Evolutionary conservation across 1,140 invertebrate genomes (phyloP), one percentile per base, ranked within the genome.

Genomic region (Papilio glaucus): DNA sequence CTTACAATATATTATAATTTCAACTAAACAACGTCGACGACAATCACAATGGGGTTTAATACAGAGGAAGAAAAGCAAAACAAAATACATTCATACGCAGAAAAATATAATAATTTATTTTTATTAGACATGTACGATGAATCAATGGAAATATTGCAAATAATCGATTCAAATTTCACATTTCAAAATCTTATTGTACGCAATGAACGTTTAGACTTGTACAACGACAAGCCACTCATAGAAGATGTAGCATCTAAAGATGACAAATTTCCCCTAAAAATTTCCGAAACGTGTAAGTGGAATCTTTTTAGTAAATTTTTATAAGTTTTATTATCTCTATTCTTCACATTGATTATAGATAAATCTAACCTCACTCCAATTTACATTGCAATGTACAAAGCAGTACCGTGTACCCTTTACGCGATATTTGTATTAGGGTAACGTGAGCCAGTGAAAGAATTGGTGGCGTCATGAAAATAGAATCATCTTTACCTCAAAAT

Each of bases 51-150:
- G 49, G 49, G 24, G 12, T 4, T 24, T 57, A 24, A 57, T 13
- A 57, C 49, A 1, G 10, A 57, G 21, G 49, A 57, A 0, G 21
- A 57, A 21, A 57, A 13, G 4, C 45, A 21, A 1, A 57, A 57
- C 6, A 6, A n/a, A n/a, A 33, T 33, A 33, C 29, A n/a, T 33
- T 3, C 29, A 6, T 33, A 33, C 29, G 29, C 6, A 10, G 49
- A 24, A 13, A 39, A 65, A 21, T 65, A 21, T 39, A 39, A 21
- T 21, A 39, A 65, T 7, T 10, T 18, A 10, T 10, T 63, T n/a
- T 63, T 41, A 65, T 39, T 65, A 18, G 62, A 65, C 18, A 39
- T 39, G 33, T 38, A 21, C 18, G n/a, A 65, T 41, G 33, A 65
- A 18, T 39, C 15, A 41, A 12, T 15, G 0, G 37, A 39, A 39